Percentiles rank a stretch among this genome's conserved stretches.
phyloP scores from a whole-genome alignment of 2,113 vertebrate species.

The Brachirus orientalis region DNA sequence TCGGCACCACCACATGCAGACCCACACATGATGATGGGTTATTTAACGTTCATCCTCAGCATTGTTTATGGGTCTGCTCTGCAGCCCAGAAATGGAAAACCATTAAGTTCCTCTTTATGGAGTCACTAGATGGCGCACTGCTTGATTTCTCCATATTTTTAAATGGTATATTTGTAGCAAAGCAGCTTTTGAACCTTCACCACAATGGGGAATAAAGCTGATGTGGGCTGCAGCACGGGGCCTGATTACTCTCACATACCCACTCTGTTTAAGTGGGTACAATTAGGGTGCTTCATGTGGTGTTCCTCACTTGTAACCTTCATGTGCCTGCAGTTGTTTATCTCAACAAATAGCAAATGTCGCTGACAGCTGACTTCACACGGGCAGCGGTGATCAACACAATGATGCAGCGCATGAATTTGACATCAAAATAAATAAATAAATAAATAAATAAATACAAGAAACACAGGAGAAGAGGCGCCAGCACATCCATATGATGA shows the following conservation, averaged over 20 bases:
- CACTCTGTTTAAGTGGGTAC: not conserved
- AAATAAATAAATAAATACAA: too few species aligned
- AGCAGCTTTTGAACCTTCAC: constrained; percentile 50
- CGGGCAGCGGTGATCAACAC: constrained; percentile 1
- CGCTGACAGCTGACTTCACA: constrained; percentile 2
- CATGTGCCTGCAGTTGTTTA: constrained; percentile 32
- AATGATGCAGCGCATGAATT: not conserved
- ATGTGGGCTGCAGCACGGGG: constrained; percentile 23
- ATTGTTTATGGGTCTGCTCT: constrained; percentile 24
- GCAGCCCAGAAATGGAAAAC: constrained; percentile 21
- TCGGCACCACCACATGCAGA: not conserved
- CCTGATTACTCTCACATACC: not conserved
- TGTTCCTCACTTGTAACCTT: constrained; percentile 3
- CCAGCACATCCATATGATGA: not conserved
- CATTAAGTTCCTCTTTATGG: constrained; percentile 5
- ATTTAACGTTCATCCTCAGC: constrained; percentile 18
- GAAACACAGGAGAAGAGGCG: not conserved
- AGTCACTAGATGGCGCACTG: constrained; percentile 62
- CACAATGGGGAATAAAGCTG: constrained; percentile 30
- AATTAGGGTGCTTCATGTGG: constrained; percentile 1
- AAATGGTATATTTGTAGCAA: constrained; percentile 28
- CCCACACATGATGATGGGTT: constrained; percentile 3
- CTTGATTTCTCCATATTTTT: constrained; percentile 19
- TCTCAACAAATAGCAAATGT: constrained; percentile 16
- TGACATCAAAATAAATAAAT: too few species aligned